These are phyloP conservation scores for Neomonachus schauinslandi DNA, from an alignment of 2,113 vertebrate genomes.

Conservation along the genomic window DNA sequence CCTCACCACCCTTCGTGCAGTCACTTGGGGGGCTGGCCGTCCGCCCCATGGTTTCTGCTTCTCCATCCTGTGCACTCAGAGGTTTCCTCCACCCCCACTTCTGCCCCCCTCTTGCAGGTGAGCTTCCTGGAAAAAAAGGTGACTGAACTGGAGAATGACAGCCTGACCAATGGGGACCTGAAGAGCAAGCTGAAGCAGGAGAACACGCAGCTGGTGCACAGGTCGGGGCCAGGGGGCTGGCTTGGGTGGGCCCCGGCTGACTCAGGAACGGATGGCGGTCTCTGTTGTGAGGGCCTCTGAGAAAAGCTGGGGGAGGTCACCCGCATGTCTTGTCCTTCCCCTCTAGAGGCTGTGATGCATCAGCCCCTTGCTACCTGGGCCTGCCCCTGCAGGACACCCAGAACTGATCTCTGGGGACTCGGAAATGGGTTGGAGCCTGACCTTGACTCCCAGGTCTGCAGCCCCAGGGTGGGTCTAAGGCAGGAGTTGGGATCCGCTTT, in stretches of 20 bases:
- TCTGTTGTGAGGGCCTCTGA: rapidly evolving
- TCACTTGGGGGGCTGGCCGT: not conserved
- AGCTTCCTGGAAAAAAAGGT: constrained; percentile 96
- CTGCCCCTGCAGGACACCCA: rapidly evolving
- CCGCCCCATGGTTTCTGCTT: not conserved
- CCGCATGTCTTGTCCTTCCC: not conserved
- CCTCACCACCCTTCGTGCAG: rapidly evolving
- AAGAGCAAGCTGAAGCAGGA: constrained; percentile 97
- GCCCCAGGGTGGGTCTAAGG: not conserved
- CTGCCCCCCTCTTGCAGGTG: constrained; percentile 86
- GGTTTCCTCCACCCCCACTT: not conserved
- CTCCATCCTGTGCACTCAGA: not conserved
- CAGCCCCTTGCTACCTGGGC: not conserved
- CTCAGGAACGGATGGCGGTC: not conserved
- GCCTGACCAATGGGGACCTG: constrained; percentile 91
- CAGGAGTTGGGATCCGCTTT: not conserved
- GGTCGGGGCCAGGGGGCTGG: constrained; percentile 81
- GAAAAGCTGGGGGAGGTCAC: not conserved
- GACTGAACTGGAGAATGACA: constrained; percentile 95
- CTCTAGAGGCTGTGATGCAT: not conserved
- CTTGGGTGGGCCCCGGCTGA: not conserved
- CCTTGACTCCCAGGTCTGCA: not conserved
- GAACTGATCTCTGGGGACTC: not conserved
- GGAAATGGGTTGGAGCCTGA: not conserved
- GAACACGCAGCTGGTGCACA: constrained; percentile 96